Percentiles rank a stretch among this genome's conserved stretches.
Conservation (phyloP, 2,113 vertebrate genomes). For the Coptodon rendalli region DNA sequence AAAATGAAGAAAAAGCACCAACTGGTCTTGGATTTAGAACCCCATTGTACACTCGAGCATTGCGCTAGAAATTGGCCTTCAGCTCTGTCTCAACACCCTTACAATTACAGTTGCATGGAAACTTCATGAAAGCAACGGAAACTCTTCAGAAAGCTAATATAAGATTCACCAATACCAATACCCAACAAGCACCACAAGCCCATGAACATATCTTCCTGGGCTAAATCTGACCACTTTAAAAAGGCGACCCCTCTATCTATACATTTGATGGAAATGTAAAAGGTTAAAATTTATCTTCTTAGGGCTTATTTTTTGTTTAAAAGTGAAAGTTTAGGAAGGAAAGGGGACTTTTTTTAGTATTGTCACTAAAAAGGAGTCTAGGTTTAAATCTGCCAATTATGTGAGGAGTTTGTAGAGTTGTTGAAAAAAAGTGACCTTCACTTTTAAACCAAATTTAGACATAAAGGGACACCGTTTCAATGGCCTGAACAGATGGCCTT, state of each 20-base stretch:
- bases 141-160: background rate
- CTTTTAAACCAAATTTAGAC: background rate
- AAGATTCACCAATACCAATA: background rate
- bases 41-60: background rate
- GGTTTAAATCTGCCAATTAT: background rate
- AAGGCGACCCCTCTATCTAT: background rate
- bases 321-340: background rate
- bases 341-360: background rate
- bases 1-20: background rate
- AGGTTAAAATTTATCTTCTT: background rate
- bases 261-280: background rate
- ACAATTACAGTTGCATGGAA: background rate
- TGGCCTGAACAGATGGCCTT: background rate
- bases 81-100: background rate
- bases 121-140: background rate
- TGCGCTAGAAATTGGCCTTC: background rate
- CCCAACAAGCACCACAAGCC: background rate
- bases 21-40: background rate
- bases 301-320: background rate
- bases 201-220: fast-evolving
- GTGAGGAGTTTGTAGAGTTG: background rate
- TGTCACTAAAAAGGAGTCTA: background rate
- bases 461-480: background rate
- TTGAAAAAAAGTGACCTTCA: background rate
- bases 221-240: background rate